These are phyloP conservation scores for Drosophila subsilvestris DNA, from an alignment of 2,888 invertebrate genomes.

Conservation along the genomic window DNA sequence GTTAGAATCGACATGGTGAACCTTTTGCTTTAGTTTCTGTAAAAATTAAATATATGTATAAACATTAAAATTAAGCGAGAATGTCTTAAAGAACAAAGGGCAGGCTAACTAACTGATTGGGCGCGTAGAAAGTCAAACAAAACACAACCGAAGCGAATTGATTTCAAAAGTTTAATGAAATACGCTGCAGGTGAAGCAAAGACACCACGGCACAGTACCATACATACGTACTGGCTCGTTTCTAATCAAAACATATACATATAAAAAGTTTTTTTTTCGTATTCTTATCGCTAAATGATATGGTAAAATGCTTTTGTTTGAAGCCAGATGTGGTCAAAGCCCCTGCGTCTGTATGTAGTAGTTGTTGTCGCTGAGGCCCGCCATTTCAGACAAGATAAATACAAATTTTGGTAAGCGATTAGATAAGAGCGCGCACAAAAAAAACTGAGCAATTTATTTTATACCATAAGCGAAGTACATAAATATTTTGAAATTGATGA, in stretches of 20 bases:
- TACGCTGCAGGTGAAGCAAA: slow-evolving; percentile 12
- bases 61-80: not conserved
- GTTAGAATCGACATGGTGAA: slow-evolving; percentile 82
- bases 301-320: slow-evolving; percentile 57
- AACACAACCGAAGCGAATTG: slow-evolving; percentile 50
- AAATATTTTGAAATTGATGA: slow-evolving; percentile 40
- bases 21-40: slow-evolving; percentile 36
- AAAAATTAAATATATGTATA: slow-evolving; percentile 21
- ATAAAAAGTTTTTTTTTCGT: slow-evolving; percentile 5
- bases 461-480: slow-evolving; percentile 9
- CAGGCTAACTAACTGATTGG: slow-evolving; percentile 10
- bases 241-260: slow-evolving; percentile 52
- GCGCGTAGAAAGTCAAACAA: not conserved
- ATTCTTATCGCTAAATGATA: slow-evolving; percentile 68
- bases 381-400: slow-evolving; percentile 62
- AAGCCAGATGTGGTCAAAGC: slow-evolving; percentile 66
- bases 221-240: slow-evolving; percentile 26
- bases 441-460: slow-evolving; percentile 3
- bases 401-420: slow-evolving; percentile 49
- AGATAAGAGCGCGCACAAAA: slow-evolving; percentile 40
- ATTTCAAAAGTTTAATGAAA: slow-evolving; percentile 53
- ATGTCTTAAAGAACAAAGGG: not conserved
- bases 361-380: slow-evolving; percentile 30
- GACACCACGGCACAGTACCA: slow-evolving; percentile 15
- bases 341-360: slow-evolving; percentile 25